Evolutionary conservation across 2,113 vertebrate genomes (phyloP).

Genomic region (Indicator maculatus): DNA sequence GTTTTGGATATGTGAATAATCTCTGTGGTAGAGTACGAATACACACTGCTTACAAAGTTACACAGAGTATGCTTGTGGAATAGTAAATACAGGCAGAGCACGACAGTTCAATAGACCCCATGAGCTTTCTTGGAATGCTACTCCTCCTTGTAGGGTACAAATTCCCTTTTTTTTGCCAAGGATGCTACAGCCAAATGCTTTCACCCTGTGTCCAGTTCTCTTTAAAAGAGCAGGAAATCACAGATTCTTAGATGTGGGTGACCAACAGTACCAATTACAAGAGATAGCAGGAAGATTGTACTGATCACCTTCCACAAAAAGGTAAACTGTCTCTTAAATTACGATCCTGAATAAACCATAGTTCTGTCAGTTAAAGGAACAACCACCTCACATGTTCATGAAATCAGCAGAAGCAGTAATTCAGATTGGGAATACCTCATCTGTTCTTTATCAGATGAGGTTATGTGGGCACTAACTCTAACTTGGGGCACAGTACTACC

Average conservation of each 20-base stretch:
- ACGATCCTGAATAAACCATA: not conserved
- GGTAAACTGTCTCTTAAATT: not conserved
- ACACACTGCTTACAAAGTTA: not conserved
- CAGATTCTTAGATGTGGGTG: not conserved
- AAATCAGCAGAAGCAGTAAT: not conserved
- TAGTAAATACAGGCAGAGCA: not conserved
- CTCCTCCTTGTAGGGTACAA: not conserved
- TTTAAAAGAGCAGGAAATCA: not conserved
- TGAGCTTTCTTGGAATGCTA: not conserved
- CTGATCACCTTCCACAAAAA: not conserved
- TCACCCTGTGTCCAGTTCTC: not conserved
- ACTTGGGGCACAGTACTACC: not conserved
- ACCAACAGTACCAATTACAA: not conserved
- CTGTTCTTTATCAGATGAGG: not conserved
- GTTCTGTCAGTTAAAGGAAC: not conserved
- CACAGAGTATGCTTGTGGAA: not conserved
- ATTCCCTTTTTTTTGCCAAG: not conserved
- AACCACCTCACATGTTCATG: not conserved
- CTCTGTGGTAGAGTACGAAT: not conserved
- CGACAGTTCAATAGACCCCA: not conserved
- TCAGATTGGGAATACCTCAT: not conserved
- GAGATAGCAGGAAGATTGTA: not conserved
- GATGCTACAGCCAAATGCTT: not conserved
- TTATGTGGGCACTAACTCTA: not conserved
- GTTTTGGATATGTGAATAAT: not conserved